Evolutionary conservation across 2,888 invertebrate genomes (phyloP).

Genomic region (Drosophila buzzatii): DNA sequence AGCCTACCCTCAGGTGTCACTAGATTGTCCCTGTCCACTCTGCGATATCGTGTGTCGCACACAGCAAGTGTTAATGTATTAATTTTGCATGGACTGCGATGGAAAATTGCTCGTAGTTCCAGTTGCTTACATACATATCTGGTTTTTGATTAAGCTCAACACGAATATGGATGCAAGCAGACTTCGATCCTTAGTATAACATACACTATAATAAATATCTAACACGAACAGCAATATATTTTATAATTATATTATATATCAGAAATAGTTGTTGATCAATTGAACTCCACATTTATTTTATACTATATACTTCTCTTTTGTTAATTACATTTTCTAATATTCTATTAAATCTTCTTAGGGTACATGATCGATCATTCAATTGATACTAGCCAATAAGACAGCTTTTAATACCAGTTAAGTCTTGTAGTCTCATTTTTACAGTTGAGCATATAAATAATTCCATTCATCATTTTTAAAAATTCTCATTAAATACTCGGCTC

Average conservation of each 20-base stretch:
- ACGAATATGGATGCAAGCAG: neutral
- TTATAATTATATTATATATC: neutral
- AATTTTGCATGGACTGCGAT: constrained; percentile 47
- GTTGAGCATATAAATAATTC: neutral
- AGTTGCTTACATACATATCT: neutral
- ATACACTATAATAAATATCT: neutral
- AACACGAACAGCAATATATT: too few species aligned
- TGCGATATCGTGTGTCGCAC: constrained; percentile 16
- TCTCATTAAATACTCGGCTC: neutral
- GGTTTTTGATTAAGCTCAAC: neutral
- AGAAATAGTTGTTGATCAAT: neutral
- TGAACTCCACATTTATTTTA: too few species aligned
- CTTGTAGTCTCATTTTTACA: neutral
- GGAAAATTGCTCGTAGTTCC: constrained; percentile 34
- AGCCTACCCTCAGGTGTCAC: constrained; percentile 51
- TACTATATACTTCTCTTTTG: too few species aligned
- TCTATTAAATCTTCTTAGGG: neutral
- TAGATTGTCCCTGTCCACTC: constrained; percentile 6
- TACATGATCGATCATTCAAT: neutral
- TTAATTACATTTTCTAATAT: neutral
- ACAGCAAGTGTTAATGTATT: constrained; percentile 65
- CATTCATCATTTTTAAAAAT: constrained; percentile 12
- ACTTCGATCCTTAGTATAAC: too few species aligned
- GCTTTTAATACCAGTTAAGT: neutral
- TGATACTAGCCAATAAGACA: neutral